Evolutionary conservation across 2,888 invertebrate genomes (phyloP).

Genomic region (Axea sp.): DNA sequence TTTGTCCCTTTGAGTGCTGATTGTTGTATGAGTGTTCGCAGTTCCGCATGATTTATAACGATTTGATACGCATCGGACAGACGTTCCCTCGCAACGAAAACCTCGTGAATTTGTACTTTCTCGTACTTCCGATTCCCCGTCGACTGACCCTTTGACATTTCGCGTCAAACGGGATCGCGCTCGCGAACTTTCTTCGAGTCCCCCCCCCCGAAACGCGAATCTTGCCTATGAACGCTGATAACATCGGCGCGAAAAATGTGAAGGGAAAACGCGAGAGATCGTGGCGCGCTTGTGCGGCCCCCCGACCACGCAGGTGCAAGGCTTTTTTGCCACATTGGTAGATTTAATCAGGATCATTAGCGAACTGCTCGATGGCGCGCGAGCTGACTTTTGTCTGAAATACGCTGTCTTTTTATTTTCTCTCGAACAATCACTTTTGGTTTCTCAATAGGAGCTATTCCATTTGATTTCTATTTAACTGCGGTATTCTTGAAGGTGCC

Average conservation of each 20-base stretch:
- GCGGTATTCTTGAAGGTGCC: no score
- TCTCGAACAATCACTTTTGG: constrained; percentile 3
- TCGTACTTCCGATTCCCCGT: constrained; percentile 32
- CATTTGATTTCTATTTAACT: no score
- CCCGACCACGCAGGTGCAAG: constrained; percentile 54
- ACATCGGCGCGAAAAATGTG: constrained; percentile 54
- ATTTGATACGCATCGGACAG: not conserved
- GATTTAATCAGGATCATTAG: constrained; percentile 63
- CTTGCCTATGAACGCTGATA: constrained; percentile 51
- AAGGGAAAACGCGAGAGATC: constrained; percentile 57
- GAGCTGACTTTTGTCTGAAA: constrained; percentile 24
- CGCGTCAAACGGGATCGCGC: constrained; percentile 39
- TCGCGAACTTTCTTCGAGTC: constrained; percentile 28
- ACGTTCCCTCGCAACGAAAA: not conserved
- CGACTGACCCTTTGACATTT: constrained; percentile 45
- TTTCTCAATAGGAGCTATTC: no score
- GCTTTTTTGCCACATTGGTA: constrained; percentile 38
- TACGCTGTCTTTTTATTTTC: not conserved
- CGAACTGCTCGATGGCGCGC: constrained; percentile 51
- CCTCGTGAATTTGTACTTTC: constrained; percentile 24
- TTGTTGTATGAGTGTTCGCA: no score
- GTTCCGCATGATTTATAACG: not conserved
- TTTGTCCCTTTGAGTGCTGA: no score
- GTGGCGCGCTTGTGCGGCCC: constrained; percentile 29
- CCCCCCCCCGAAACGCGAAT: constrained; percentile 43